phyloP scores from a whole-genome alignment of 2,888 invertebrate species.

The Lydus trimaculatus region DNA sequence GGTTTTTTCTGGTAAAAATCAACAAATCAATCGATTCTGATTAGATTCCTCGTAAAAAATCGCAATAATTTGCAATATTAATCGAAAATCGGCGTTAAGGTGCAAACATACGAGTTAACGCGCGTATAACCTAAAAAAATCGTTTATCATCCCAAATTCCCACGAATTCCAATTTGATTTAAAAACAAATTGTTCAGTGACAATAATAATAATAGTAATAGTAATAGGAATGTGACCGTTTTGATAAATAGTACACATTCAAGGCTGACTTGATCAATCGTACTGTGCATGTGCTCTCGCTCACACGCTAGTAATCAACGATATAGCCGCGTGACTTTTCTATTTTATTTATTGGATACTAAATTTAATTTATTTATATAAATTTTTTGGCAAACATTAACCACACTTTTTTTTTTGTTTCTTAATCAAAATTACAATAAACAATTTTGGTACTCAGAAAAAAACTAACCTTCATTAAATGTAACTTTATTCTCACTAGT shows the following conservation, averaged over 20 bases:
- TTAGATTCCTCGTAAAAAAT: neutral
- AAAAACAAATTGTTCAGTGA: neutral
- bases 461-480: conserved; percentile 63
- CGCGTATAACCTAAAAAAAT: neutral
- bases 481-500: conserved; percentile 63
- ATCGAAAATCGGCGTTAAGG: neutral
- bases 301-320: too few species aligned
- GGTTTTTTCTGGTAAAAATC: too few species aligned
- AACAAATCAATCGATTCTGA: neutral
- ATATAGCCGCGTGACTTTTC: neutral
- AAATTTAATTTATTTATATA: neutral
- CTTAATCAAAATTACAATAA: too few species aligned
- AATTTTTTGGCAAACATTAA: neutral
- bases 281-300: too few species aligned
- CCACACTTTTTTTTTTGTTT: neutral
- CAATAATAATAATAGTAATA: neutral
- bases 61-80: too few species aligned
- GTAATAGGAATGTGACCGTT: neutral
- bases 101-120: neutral
- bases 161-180: too few species aligned
- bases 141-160: too few species aligned
- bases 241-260: neutral
- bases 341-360: neutral
- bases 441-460: neutral
- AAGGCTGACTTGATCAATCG: conserved; percentile 9